Evolutionary conservation across 37 sponge, comb jelly and placozoan species (phyloP).

Genomic region (Corticium candelabrum): DNA sequence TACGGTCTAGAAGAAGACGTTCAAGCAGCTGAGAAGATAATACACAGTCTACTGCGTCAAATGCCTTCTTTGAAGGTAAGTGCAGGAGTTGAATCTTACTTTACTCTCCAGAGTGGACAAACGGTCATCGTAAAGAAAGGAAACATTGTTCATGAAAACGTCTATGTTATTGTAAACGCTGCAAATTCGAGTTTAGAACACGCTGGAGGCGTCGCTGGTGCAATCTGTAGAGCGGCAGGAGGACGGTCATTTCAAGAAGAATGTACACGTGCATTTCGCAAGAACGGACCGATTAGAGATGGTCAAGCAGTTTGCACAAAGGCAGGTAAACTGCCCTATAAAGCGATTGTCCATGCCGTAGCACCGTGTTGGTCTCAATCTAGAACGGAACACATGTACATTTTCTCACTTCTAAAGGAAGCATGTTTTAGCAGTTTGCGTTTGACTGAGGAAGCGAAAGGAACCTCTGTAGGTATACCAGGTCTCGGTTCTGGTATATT

Average conservation of each 20-base stretch:
- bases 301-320: constrained; percentile 36
- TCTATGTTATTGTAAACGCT: constrained; percentile 54
- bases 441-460: constrained; percentile 16
- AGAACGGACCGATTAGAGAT: constrained; percentile 9
- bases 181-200: constrained; percentile 46
- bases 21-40: too few species aligned
- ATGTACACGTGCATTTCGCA: neutral
- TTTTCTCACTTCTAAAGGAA: constrained; percentile 16
- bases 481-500: constrained; percentile 61
- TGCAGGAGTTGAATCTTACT: too few species aligned
- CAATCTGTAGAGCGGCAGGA: constrained; percentile 33
- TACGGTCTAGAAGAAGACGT: too few species aligned
- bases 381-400: neutral
- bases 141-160: constrained; percentile 40
- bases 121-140: constrained; percentile 41
- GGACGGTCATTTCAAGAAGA: too few species aligned
- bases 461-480: constrained; percentile 50
- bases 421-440: constrained; percentile 14
- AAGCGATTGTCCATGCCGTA: constrained; percentile 52
- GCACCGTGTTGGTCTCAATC: constrained; percentile 20
- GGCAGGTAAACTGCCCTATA: constrained; percentile 41
- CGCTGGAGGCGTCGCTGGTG: constrained; percentile 54
- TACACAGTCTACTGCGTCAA: too few species aligned
- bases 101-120: constrained; percentile 14
- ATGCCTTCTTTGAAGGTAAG: too few species aligned